Evolutionary conservation across 2,797 vertebrate species (phyloP).

Genomic region (Muscicapa striata): DNA sequence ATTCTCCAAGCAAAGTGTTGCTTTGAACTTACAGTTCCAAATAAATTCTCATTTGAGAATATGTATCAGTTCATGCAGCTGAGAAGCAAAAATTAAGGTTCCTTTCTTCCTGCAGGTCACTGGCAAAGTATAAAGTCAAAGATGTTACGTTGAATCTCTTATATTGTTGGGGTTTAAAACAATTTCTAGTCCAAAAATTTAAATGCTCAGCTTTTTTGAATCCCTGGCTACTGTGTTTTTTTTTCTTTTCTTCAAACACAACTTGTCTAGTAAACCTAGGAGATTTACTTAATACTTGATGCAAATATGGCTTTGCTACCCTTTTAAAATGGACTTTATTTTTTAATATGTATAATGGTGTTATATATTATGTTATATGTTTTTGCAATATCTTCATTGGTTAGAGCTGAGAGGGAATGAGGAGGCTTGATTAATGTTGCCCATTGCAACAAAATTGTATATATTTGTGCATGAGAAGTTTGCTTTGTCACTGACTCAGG

Average conservation of each 20-base stretch:
- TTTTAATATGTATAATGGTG: background rate
- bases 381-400: background rate
- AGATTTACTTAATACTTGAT: background rate
- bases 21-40: background rate
- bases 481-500: background rate
- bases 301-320: background rate
- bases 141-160: background rate
- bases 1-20: background rate
- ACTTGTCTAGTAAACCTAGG: background rate
- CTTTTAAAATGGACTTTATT: background rate
- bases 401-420: background rate
- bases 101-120: background rate
- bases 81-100: background rate
- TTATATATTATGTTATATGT: background rate
- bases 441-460: background rate
- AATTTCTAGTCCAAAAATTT: background rate
- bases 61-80: background rate
- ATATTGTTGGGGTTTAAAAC: background rate
- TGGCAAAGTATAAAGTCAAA: background rate
- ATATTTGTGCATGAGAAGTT: background rate
- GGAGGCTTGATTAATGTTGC: fast-evolving
- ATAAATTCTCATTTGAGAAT: background rate
- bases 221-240: background rate
- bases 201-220: background rate
- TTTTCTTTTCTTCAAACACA: background rate